These are phyloP conservation scores for Chlamydotis undulata DNA, from an alignment of 2,113 vertebrate genomes.

Conservation along the genomic window DNA sequence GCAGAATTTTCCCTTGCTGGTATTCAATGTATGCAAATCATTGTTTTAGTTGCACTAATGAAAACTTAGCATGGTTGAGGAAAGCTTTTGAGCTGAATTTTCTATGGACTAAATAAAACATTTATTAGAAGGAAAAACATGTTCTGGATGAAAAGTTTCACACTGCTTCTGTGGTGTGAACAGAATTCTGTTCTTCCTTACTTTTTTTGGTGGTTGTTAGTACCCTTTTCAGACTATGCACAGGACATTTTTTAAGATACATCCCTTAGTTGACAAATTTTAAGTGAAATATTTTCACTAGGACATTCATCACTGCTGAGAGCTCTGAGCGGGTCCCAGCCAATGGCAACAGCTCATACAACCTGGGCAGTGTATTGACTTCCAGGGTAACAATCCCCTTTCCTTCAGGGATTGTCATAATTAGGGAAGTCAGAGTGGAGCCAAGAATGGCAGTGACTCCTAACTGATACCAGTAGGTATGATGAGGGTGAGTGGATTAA, in stretches of 20 bases:
- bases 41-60: not conserved
- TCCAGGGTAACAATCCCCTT: not conserved
- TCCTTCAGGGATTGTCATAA: not conserved
- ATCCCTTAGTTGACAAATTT: not conserved
- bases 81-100: not conserved
- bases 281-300: not conserved
- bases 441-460: not conserved
- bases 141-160: not conserved
- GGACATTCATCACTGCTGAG: not conserved
- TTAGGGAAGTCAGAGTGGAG: not conserved
- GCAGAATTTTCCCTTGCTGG: not conserved
- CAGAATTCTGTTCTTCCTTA: not conserved
- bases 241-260: not conserved
- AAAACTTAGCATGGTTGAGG: not conserved
- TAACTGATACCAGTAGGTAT: not conserved
- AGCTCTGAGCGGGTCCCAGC: not conserved
- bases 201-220: not conserved
- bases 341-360: accelerated
- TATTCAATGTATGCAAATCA: not conserved
- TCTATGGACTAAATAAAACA: not conserved
- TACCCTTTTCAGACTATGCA: not conserved
- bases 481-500: not conserved
- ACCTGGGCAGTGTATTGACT: not conserved
- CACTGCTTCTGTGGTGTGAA: not conserved
- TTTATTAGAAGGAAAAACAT: not conserved